Base-by-base conservation (phyloP, 2,113 vertebrate genomes). In the Seriola quinqueradiata region DNA sequence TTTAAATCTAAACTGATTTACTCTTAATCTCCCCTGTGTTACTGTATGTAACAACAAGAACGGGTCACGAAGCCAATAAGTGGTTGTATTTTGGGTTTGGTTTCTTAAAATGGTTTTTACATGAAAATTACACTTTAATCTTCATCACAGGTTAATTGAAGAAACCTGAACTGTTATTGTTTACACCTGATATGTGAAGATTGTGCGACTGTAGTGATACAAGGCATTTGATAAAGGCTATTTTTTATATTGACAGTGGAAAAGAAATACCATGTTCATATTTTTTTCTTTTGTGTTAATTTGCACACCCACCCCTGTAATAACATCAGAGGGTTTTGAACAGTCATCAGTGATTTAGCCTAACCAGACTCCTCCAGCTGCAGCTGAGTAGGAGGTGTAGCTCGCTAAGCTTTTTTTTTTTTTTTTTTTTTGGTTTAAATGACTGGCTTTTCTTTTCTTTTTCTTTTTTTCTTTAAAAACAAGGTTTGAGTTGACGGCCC, bases 171-270 rank as follows among this genome's bases (percentile, higher is more conserved):
- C 48, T 25, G 48, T 76, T 82, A 52, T 81, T 87, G 82, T 92
- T 91, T 91, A 91, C 81, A 81, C 12, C 75, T 89, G 64, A 81
- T 75, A 76, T 72, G 65, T 75, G 72, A 89, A 77, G 82, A 75
- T 42, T 73, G 36, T 66, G 73, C 75, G 64, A 50, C 40, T 81
- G 21, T 52, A 72, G 75, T 70, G 58, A 77, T 75, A 42, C 48
- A 34, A 81, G 65, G 77, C 46, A 57, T 77, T 87, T 90, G 78
- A 81, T 73, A 58, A 84, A 85, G 48, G 84, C 36, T 86, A 60
- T 90, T 85, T 88, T 82, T 75, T 74, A 68, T 81, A 79, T 73
- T 70, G 63, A 66, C 71, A 65, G 55, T 79, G 60, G 70, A 80
- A 44, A 81, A 79, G 65, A 82, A 77, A 64, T 44, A 46, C 44